phyloP scores from a whole-genome alignment of 1,140 invertebrate species.

The Stegodyphus mimosarum region DNA sequence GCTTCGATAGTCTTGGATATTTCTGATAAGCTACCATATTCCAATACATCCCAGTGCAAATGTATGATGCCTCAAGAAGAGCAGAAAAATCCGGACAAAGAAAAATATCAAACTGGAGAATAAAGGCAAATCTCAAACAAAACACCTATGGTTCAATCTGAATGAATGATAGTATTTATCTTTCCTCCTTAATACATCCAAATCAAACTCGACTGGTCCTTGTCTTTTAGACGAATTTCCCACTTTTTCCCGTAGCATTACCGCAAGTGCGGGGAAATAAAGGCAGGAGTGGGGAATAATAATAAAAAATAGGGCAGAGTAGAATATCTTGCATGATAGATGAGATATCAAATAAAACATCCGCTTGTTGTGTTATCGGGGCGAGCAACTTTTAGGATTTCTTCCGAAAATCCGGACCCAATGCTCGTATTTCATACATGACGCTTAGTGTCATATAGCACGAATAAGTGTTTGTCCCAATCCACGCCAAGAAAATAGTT shows the following conservation, averaged over 20 bases:
- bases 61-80: too few species aligned
- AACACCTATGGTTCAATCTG: neutral
- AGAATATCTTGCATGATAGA: slow-evolving; percentile 55
- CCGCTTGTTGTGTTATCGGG: slow-evolving; percentile 32
- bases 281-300: slow-evolving; percentile 1
- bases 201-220: slow-evolving; percentile 24
- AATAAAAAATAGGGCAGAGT: neutral
- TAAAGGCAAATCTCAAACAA: slow-evolving; percentile 4
- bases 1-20: too few species aligned
- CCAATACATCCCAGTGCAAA: too few species aligned
- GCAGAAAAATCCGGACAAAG: too few species aligned
- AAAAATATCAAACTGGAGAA: neutral
- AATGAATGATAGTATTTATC: neutral
- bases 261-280: neutral
- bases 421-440: slow-evolving; percentile 49
- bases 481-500: slow-evolving; percentile 27
- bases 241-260: neutral
- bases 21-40: too few species aligned
- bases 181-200: slow-evolving; percentile 29
- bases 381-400: slow-evolving; percentile 42
- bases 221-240: neutral
- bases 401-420: slow-evolving; percentile 18
- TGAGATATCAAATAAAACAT: slow-evolving; percentile 60
- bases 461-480: slow-evolving; percentile 46
- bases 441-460: slow-evolving; percentile 50